Base-by-base conservation (phyloP, 2,113 vertebrate species). In the Prunella fulvescens region DNA sequence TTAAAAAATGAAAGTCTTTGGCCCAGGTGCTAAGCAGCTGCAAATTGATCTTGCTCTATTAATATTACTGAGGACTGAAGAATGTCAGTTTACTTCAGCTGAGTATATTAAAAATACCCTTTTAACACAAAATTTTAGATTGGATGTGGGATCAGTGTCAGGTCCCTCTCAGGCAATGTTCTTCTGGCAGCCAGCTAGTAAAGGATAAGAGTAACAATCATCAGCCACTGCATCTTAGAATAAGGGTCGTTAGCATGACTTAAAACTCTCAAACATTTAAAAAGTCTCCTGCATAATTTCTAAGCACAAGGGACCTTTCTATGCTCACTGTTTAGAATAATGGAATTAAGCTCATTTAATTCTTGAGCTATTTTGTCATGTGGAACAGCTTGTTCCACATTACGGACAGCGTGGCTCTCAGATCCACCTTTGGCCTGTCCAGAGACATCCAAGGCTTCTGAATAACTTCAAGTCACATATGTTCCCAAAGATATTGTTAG, bases 21-120 rank as follows among this genome's bases (percentile, higher is more conserved):
- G 56, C 23, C 88, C 94, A 95, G 88, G 69, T 96, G 79, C 86
- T 92, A 92, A 96, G 82, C 82, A 94, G 82, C 88, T 95, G 86
- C 90, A 92, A 88, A 90, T 83, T 95, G 87, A 92, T 90, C 44
- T 86, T 60, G 42, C 47, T 88, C 31, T 81, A 8, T 60, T 88
- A 81, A 22, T 77, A 44, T 74, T 83, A 88, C 40, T 31, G 53
- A 92, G 67, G 56, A 73, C 45, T 76, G 40, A 84, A 74, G 72
- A 93, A 94, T 62, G 64, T 40, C 76, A 78, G n/a, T 74, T 95
- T 88, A 61, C 25, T 81, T 88, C 93, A 92, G 67, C 82, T 90
- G 60, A 78, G 28, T 54, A 80, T 93, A 88, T 71, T 88, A 25
- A 37, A 91, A 90, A 64, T 40, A 12, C 7, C 5, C 15, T 58